Percentiles rank a stretch among this genome's conserved stretches.
These are phyloP conservation scores for Hoplias malabaricus DNA, from an alignment of 2,113 vertebrate genomes.

Conservation along the genomic window DNA sequence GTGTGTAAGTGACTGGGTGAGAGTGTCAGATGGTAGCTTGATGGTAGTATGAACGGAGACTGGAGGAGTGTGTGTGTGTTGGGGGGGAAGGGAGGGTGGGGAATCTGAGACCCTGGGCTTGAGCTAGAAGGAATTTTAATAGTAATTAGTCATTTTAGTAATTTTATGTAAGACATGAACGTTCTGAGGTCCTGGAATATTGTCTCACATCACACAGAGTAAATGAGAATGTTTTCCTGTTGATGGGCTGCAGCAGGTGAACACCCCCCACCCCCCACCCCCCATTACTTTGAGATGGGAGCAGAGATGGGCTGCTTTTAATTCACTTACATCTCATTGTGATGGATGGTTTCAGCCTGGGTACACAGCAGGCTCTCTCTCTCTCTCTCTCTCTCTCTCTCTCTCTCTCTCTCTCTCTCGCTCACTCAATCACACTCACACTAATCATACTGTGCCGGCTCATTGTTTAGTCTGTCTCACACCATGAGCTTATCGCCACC, in stretches of 20 bases:
- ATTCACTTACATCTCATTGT: slow-evolving; percentile 32
- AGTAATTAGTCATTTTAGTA: too few species aligned
- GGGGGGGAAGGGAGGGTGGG: too few species aligned
- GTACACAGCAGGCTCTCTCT: slow-evolving; percentile 4
- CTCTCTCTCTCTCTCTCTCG: neutral
- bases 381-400: too few species aligned
- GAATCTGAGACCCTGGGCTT: too few species aligned
- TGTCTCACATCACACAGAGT: neutral
- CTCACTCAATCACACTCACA: neutral
- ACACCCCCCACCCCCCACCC: neutral
- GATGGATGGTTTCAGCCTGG: slow-evolving; percentile 25
- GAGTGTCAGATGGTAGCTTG: too few species aligned
- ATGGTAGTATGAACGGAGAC: too few species aligned
- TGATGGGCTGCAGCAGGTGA: neutral
- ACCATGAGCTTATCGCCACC: neutral
- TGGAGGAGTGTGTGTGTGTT: too few species aligned
- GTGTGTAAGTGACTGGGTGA: too few species aligned
- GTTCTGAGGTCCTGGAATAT: neutral
- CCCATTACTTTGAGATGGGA: slow-evolving; percentile 5
- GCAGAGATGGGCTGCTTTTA: slow-evolving; percentile 15
- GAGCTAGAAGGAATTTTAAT: too few species aligned
- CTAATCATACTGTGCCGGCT: neutral
- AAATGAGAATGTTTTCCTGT: neutral
- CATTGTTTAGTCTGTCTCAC: slow-evolving; percentile 23
- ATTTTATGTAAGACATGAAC: too few species aligned